These are phyloP conservation scores for Amiota mariae DNA, from an alignment of 2,888 invertebrate species.

Conservation along the genomic window DNA sequence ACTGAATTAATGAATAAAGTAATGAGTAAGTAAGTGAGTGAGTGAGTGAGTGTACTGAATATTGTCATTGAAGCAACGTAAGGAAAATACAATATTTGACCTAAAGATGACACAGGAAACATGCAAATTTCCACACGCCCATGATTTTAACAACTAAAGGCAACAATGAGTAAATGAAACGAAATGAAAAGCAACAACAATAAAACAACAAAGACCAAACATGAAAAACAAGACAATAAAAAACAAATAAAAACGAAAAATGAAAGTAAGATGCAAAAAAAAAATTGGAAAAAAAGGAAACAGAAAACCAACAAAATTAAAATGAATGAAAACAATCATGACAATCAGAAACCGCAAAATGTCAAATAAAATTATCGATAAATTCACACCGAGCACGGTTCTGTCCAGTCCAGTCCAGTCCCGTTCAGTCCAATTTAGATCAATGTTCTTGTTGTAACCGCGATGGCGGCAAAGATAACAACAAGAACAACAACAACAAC, in stretches of 20 bases:
- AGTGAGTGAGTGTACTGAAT: neutral
- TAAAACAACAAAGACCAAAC: slow-evolving; percentile 40
- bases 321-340: slow-evolving; percentile 66
- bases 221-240: slow-evolving; percentile 47
- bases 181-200: slow-evolving; percentile 31
- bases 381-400: slow-evolving; percentile 56
- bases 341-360: slow-evolving; percentile 68
- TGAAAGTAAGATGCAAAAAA: slow-evolving; percentile 43
- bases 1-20: neutral
- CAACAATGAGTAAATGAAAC: slow-evolving; percentile 20
- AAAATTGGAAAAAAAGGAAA: slow-evolving; percentile 38
- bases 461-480: slow-evolving; percentile 30
- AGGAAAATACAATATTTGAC: neutral
- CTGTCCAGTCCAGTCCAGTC: too few species aligned
- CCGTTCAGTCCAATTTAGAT: neutral
- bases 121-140: slow-evolving; percentile 24
- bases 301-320: slow-evolving; percentile 60
- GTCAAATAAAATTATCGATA: slow-evolving; percentile 71
- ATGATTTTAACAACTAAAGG: neutral
- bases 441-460: too few species aligned
- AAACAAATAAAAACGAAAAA: slow-evolving; percentile 42
- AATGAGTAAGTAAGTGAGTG: neutral
- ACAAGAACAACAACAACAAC: neutral
- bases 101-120: slow-evolving; percentile 10
- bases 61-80: neutral